A percentile compares a stretch with the other conserved stretches of the same genome.
phyloP scores from a whole-genome alignment of 2,113 vertebrate species.

The Climacteris rufus region DNA sequence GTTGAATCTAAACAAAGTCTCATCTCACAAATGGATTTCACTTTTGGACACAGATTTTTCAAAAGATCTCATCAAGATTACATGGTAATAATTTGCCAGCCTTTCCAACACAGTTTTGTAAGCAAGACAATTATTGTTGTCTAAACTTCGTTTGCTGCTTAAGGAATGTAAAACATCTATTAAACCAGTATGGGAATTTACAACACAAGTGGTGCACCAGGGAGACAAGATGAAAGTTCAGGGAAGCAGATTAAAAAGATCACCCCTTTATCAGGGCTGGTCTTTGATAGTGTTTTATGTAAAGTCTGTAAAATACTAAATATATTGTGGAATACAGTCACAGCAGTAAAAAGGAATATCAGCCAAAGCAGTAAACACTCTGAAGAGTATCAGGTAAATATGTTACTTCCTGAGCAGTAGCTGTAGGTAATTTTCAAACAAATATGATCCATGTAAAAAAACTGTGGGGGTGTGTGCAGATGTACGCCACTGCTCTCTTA shows the following conservation, averaged over 20 bases:
- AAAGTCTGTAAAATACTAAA: conserved; percentile 8
- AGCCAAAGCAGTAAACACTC: background rate
- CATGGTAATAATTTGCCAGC: background rate
- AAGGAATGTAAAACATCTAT: background rate
- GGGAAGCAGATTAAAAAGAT: background rate
- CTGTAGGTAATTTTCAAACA: conserved; percentile 39
- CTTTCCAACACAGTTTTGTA: background rate
- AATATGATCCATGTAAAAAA: background rate
- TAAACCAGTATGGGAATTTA: background rate
- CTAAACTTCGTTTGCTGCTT: background rate
- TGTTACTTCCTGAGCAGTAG: background rate
- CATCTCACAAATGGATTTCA: background rate
- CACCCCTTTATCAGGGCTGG: background rate
- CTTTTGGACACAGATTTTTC: background rate
- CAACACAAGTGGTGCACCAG: background rate
- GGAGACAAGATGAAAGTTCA: conserved; percentile 30
- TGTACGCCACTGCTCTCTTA: conserved; percentile 7
- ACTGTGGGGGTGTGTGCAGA: background rate
- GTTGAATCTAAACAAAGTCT: background rate
- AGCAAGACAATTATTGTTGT: background rate
- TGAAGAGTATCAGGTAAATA: background rate
- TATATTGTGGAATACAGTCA: background rate
- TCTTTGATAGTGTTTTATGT: conserved; percentile 12
- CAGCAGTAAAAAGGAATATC: no score
- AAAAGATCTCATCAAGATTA: background rate